Evolutionary conservation across 1,140 invertebrate genomes (phyloP), one percentile per base, ranked within the genome.

Genomic region (Leptonema lineaticorne): DNA sequence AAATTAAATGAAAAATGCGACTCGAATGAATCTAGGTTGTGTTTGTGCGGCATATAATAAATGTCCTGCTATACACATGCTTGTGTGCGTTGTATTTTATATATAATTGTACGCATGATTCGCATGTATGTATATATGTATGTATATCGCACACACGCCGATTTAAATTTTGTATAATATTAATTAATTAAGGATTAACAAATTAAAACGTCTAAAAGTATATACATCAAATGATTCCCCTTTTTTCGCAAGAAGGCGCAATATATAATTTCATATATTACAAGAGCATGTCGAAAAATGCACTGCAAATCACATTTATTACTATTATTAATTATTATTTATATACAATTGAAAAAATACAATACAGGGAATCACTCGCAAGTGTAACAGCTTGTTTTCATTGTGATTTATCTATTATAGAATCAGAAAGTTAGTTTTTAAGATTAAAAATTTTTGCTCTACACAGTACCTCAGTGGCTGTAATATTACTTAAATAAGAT

Each of bases 391-490:
- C 62, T 64, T 50, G 64, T 66, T 63, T 53, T 45, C 22, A 58
- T 53, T 29, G 59, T 53, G 60, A 69, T 75, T 74, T 75, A 78
- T 79, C 78, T 79, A 79, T 75, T 72, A 53, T 63, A 63, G 67
- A 73, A 71, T 68, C 74, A 68, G 69, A 60, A 68, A 64, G 0
- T 53, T 75, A 75, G 70, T 73, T 72, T 75, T 73, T 70, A 74
- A 74, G 74, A 68, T 73, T 70, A n/a, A n/a, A n/a, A n/a, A 53
- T 69, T 75, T 73, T 75, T 75, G 75, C 74, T 76, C 75, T 76
- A 78, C 75, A 75, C 76, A 75, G 77, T 76, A 76, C 77, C 78
- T 80, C 75, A 74, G 69, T 75, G 77, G 78, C 76, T 77, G 77
- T 76, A 74, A 77, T 64, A 50, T 50, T 64, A 64, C 62, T 64